These are phyloP conservation scores for Lasioglossum figueresi DNA, from an alignment of 2,888 invertebrate species.

Conservation along the genomic window DNA sequence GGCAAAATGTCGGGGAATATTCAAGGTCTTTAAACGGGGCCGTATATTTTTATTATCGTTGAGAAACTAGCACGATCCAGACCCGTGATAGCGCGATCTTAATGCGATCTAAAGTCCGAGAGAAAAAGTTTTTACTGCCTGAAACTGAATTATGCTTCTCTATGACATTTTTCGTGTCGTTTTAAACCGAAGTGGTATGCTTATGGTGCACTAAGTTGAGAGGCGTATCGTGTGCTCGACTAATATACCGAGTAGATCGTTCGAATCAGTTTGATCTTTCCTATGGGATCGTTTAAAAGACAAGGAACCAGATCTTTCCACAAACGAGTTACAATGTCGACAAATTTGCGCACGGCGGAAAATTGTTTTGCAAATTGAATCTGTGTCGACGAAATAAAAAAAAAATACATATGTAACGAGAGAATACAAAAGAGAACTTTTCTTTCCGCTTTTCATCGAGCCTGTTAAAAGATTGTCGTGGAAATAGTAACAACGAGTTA, in stretches of 20 bases:
- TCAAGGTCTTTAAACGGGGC: conserved; percentile 2
- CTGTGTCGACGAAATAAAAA: too few species aligned
- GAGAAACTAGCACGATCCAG: background rate
- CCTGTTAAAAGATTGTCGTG: background rate
- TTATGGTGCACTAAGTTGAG: background rate
- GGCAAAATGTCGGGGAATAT: background rate
- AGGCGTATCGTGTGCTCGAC: background rate
- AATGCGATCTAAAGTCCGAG: background rate
- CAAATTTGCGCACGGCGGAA: too few species aligned
- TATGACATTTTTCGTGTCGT: background rate
- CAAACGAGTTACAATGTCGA: too few species aligned
- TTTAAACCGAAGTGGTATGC: background rate
- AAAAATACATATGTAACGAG: too few species aligned
- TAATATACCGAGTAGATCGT: background rate
- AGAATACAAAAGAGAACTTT: background rate
- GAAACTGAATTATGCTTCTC: background rate
- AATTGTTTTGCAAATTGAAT: too few species aligned
- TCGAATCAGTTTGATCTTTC: background rate
- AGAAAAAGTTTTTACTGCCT: background rate
- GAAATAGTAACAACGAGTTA: background rate
- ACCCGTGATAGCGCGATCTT: background rate
- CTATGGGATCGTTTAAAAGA: background rate
- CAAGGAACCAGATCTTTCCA: too few species aligned
- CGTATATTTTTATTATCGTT: background rate
- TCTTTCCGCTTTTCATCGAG: background rate